phyloP scores from a whole-genome alignment of 1,140 invertebrate genomes.

The Chelonus insularis region DNA sequence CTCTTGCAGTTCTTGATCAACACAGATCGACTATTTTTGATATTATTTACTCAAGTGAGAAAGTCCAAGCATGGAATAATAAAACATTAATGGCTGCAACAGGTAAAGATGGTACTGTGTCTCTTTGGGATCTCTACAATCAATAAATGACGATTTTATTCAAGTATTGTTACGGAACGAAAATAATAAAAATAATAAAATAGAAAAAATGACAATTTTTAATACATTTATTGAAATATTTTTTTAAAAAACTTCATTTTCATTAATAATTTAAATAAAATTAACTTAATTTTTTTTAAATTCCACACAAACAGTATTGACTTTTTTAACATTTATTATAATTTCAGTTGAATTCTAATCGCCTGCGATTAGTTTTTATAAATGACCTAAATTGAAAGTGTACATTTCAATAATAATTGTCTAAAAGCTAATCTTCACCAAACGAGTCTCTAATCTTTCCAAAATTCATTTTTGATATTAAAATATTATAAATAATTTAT shows the following conservation, averaged over 20 bases:
- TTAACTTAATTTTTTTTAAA: too few relatives aligned
- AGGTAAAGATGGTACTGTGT: constrained; percentile 71
- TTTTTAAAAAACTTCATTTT: too few relatives aligned
- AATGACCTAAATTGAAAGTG: not conserved
- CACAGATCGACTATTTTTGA: constrained; percentile 70
- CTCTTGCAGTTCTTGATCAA: constrained; percentile 73
- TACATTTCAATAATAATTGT: too few relatives aligned
- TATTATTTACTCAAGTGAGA: constrained; percentile 66
- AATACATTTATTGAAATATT: too few relatives aligned
- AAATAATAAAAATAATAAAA: constrained; percentile 13
- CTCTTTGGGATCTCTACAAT: constrained; percentile 77
- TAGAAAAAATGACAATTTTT: too few relatives aligned
- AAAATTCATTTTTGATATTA: too few relatives aligned
- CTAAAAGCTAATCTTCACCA: too few relatives aligned
- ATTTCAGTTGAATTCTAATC: constrained; percentile 6
- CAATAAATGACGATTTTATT: constrained; percentile 34
- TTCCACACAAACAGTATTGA: too few relatives aligned
- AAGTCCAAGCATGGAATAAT: constrained; percentile 67
- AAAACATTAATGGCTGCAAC: constrained; percentile 72
- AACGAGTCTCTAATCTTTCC: too few relatives aligned
- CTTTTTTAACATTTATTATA: constrained; percentile 3
- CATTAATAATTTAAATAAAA: too few relatives aligned
- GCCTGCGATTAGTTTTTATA: not conserved
- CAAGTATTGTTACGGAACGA: not conserved
- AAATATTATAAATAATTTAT: too few relatives aligned